Percentiles rank a stretch among this genome's conserved stretches.
These are phyloP conservation scores for Oscheius sp. DNA, from an alignment of 2,888 invertebrate species.

Conservation along the genomic window DNA sequence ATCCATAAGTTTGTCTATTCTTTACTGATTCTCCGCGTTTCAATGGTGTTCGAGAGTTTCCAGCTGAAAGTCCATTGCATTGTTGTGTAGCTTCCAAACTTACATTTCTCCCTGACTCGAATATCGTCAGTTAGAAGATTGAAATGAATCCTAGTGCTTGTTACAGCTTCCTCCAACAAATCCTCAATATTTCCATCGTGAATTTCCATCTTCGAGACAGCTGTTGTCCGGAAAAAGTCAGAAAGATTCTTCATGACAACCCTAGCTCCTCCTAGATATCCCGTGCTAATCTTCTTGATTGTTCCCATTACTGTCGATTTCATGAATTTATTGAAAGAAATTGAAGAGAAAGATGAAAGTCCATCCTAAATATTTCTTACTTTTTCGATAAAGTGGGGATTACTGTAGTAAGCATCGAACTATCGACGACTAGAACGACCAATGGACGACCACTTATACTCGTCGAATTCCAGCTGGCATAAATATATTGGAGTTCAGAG, in stretches of 20 bases:
- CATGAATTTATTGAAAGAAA: slow-evolving; percentile 58
- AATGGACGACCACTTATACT: slow-evolving; percentile 95
- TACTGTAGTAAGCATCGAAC: slow-evolving; percentile 75
- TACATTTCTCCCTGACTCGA: slow-evolving; percentile 25
- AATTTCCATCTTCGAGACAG: slow-evolving; percentile 88
- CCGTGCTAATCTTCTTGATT: slow-evolving; percentile 95
- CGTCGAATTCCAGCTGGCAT: slow-evolving; percentile 96
- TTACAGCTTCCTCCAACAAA: slow-evolving; percentile 26
- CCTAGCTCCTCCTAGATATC: slow-evolving; percentile 95
- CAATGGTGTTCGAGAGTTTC: not conserved
- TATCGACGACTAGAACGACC: slow-evolving; percentile 83
- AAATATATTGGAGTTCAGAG: slow-evolving; percentile 65
- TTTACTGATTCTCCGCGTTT: slow-evolving; percentile 58
- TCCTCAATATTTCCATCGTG: slow-evolving; percentile 49
- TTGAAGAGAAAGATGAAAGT: slow-evolving; percentile 50
- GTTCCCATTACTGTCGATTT: slow-evolving; percentile 84
- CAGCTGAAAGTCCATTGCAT: not conserved
- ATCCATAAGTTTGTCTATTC: slow-evolving; percentile 57
- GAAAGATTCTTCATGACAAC: slow-evolving; percentile 92
- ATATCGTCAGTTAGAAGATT: slow-evolving; percentile 43
- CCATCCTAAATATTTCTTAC: slow-evolving; percentile 46
- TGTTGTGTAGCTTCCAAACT: not conserved
- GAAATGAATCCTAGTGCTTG: slow-evolving; percentile 43
- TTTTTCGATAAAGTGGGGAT: too few relatives aligned
- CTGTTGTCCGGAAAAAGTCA: slow-evolving; percentile 95